Base-by-base conservation (phyloP, 2,113 vertebrate genomes). In the Taxidea taxus region DNA sequence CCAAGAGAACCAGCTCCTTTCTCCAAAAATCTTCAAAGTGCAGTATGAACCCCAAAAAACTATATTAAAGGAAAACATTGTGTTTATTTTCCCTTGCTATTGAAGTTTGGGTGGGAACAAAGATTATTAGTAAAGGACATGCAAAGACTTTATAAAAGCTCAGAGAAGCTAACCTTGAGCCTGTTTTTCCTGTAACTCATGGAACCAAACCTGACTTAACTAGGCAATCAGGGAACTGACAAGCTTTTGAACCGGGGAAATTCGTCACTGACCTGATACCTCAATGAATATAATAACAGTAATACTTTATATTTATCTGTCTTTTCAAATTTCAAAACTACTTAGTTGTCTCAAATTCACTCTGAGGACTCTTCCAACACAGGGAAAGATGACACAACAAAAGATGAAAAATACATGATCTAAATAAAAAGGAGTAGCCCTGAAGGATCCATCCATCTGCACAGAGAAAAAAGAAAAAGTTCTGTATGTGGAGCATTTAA, bases 21-120 rank as follows among this genome's bases (percentile, higher is more conserved):
- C 72, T 90, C 54, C 82, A 97, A 94, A 96, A 95, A 88, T 95
- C 90, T 93, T 97, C 77, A 58, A 88, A 95, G 72, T 90, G 34
- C 66, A 97, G 49, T 74, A 95, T 95, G 82, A 94, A 87, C 31
- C 42, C 51, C 66, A 49, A 49, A 86, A 39, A 72, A 58, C 23
- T 68, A 29, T 74, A 56, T 89, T 74, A 74, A 47, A 84, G 34
- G 60, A 68, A 12, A 16, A 86, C 39, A 44, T 39, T 13, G 16
- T 77, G 11, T 74, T 97, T 95, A n/a, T 77, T 85, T 72, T 23
- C 49, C 34, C 25, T 77, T 98, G 60, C 23, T 95, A 88, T 88
- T 90, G 21, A 96, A 90, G 89, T 95, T 90, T 90, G 68, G 47
- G 14, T 44, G 94, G 54, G 64, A 96, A 54, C 49, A 96, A 80